Base-by-base conservation (phyloP, 2,888 invertebrate genomes). In the Aphidius colemani region DNA sequence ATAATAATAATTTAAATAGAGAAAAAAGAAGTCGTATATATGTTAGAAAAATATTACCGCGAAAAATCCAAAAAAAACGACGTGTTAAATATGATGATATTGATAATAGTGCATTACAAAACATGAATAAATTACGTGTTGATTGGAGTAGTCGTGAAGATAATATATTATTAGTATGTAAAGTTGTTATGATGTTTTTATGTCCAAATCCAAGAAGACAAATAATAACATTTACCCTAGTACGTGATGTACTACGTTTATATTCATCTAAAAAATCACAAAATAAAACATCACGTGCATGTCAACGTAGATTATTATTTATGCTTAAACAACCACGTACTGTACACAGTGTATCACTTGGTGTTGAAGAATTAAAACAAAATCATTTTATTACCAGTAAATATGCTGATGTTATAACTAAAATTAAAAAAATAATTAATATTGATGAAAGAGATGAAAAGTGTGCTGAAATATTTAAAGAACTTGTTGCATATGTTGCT, bases 91-190 rank as follows among this genome's bases (percentile, higher is more conserved):
- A 88, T 62, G 91, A 92, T 73, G 87, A 87, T 3, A 79, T 87
- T 8, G 92, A 92, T 78, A 84, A 84, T 39, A 85, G 85, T 68
- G 90, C 91, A 0, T 74, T 89, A 55, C 85, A 86, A 55, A 84
- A 85, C 51, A 88, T 90, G 86, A 86, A 85, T 5, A 86, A 86
- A 43, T 72, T 86, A 30, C 84, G 86, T 7, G 87, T 89, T 0
- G 84, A 85, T 7, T 94, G 92, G 91, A 84, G 85, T 7, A 76
- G 85, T 0, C 83, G 85, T 46, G 93, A 94, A 79, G 92, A 93
- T 79, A 87, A 87, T 53, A 80, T 90, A 61, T 76, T 93, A 3
- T 81, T 90, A 53, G 84, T 92, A 67, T 88, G 89, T 68, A 88
- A 89, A 70, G 88, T 89, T 0, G 89, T 88, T 0, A 85, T 85